phyloP scores from a whole-genome alignment of 92 coral and sea anemone genomes.

The Nematostella vectensis region DNA sequence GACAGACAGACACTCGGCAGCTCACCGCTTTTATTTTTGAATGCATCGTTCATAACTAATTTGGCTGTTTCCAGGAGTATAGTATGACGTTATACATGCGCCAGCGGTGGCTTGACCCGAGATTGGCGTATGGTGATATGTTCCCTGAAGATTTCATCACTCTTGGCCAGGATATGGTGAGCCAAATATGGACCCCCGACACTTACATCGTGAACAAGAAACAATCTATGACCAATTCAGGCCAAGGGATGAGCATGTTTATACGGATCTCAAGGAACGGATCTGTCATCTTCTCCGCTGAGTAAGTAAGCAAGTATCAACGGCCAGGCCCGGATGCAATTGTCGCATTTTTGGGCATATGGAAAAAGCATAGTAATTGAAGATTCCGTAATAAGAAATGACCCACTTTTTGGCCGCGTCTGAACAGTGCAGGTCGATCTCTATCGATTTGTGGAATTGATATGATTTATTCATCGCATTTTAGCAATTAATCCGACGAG shows the following conservation, averaged over 20 bases:
- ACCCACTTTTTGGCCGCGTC: no score
- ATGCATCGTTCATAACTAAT: no score
- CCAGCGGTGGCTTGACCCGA: neutral
- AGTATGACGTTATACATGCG: neutral
- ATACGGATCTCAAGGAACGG: neutral
- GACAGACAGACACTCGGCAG: no score
- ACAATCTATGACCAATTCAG: neutral
- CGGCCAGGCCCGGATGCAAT: no score
- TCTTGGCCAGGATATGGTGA: neutral
- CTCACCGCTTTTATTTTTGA: no score
- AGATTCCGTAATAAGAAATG: no score
- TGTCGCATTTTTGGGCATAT: no score
- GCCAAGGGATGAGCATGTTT: neutral
- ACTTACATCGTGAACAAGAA: neutral
- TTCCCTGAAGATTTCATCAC: neutral
- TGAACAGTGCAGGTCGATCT: no score
- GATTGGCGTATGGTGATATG: neutral
- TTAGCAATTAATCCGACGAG: no score
- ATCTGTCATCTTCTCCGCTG: neutral
- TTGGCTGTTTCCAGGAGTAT: neutral
- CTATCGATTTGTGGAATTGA: no score
- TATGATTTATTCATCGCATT: no score
- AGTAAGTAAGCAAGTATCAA: neutral
- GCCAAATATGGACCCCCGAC: neutral
- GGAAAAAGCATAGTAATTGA: no score